Conservation (phyloP, 2,797 vertebrate species). For the Menidia menidia region DNA sequence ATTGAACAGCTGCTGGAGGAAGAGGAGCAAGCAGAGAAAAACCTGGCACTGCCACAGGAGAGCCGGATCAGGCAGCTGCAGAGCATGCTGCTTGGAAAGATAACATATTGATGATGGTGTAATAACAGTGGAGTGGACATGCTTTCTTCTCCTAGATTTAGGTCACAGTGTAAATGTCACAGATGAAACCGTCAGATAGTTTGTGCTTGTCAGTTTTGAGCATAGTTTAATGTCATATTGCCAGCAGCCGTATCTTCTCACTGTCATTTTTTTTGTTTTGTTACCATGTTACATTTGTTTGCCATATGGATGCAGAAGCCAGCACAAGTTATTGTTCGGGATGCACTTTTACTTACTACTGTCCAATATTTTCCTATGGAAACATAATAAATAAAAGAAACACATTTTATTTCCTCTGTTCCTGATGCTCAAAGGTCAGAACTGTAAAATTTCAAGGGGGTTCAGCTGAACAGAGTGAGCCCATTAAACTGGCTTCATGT, state of each 20-base stretch:
- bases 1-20: constrained; percentile 92
- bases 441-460: neutral
- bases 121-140: neutral
- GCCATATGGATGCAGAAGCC: neutral
- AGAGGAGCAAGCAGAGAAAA: constrained; percentile 75
- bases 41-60: constrained; percentile 59
- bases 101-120: constrained; percentile 39
- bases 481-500: constrained; percentile 23
- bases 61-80: constrained; percentile 72
- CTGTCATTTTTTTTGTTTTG: constrained; percentile 32
- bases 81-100: constrained; percentile 67
- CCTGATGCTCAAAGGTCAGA: neutral
- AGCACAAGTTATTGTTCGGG: constrained; percentile 22
- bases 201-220: constrained; percentile 21
- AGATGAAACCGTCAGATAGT: neutral
- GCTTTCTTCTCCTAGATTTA: constrained; percentile 14
- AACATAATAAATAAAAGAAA: constrained; percentile 62
- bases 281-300: constrained; percentile 66
- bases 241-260: constrained; percentile 3
- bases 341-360: constrained; percentile 53
- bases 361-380: constrained; percentile 37
- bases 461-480: constrained; percentile 7
- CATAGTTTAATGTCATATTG: constrained; percentile 6
- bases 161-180: constrained; percentile 21
- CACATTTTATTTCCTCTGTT: constrained; percentile 37